Evolutionary conservation across 2,113 vertebrate genomes (phyloP), one percentile per base, ranked within the genome.

Genomic region (Helogale parvula): DNA sequence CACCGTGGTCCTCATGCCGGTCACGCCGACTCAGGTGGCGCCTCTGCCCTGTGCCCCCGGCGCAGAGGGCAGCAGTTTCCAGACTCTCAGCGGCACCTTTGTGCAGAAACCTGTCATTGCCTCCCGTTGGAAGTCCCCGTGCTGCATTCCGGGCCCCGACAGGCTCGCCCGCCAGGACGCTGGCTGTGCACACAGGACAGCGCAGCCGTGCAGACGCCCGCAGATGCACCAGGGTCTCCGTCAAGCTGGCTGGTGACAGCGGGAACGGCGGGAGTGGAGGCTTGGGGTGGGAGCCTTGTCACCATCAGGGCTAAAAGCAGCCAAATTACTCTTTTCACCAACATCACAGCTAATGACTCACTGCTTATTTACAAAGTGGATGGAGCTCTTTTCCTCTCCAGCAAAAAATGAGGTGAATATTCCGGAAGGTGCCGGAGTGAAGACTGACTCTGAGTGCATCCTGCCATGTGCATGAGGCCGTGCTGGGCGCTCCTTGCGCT

Each of bases 271-370:
- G 66, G 81, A 5, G 19, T 0, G 6, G 88, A 94, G 92, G 82
- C 82, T 90, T 38, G 13, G 97, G 95, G 94, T 60, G 80, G 98
- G 84, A 89, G 33, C 72, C 69, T 11, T 89, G 79, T 94, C 87
- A 90, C 86, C 1, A 0, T 25, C 79, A 25, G 65, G 82, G 85
- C 92, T 97, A 92, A 93, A 96, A 95, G 97, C 89, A 96, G 94
- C 82, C 80, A 96, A 94, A 98, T 97, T 86, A 87, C 82, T 69
- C 96, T 84, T 72, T 81, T 88, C 69, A 33, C 93, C 33, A 45
- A 45, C 89, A 65, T 74, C 86, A 23, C 0, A 0, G 79, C 50
- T 45, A 7, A 38, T 90, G 92, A 97, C 90, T 98, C 97, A 93
- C 33, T 72, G 50, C 66, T 92, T 93, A 86, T 90, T 93, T 96